These are phyloP conservation scores for Linepithema humile DNA, from an alignment of 1,140 invertebrate genomes.

Conservation along the genomic window DNA sequence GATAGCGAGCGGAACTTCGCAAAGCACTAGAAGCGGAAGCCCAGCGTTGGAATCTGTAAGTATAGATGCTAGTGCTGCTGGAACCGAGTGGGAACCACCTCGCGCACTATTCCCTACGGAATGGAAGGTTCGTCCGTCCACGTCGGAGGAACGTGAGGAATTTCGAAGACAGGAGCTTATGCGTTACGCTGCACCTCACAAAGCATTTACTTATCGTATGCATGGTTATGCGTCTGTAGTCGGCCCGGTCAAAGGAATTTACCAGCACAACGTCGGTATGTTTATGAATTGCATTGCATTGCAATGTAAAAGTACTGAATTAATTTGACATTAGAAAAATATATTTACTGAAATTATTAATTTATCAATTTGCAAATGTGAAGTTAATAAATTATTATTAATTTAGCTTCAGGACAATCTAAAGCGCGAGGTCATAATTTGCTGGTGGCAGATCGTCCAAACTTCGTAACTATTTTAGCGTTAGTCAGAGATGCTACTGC, in stretches of 20 bases:
- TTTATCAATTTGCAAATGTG: neutral
- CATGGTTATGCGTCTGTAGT: slow-evolving; percentile 95
- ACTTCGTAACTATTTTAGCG: slow-evolving; percentile 95
- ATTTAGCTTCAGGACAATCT: slow-evolving; percentile 83
- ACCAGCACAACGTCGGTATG: slow-evolving; percentile 86
- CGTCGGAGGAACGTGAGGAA: slow-evolving; percentile 90
- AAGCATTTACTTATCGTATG: slow-evolving; percentile 93
- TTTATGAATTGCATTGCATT: neutral
- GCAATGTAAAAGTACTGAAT: neutral
- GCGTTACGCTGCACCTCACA: slow-evolving; percentile 93
- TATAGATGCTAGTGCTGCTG: slow-evolving; percentile 71
- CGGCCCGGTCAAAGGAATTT: slow-evolving; percentile 95
- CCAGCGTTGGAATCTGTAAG: slow-evolving; percentile 71
- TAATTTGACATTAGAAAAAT: slow-evolving; percentile 10
- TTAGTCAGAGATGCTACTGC: slow-evolving; percentile 96
- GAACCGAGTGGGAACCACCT: slow-evolving; percentile 84
- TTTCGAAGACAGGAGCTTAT: slow-evolving; percentile 91
- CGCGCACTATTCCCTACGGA: slow-evolving; percentile 88
- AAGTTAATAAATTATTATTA: neutral
- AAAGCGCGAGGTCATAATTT: slow-evolving; percentile 94
- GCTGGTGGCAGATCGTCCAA: slow-evolving; percentile 92
- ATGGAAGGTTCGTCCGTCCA: slow-evolving; percentile 93
- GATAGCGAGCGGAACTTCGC: neutral
- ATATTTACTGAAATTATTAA: neutral
- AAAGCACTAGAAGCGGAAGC: slow-evolving; percentile 65